Evolutionary conservation across 2,888 invertebrate genomes (phyloP), one percentile per base, ranked within the genome.

Genomic region (Pristionchus entomophagus): DNA sequence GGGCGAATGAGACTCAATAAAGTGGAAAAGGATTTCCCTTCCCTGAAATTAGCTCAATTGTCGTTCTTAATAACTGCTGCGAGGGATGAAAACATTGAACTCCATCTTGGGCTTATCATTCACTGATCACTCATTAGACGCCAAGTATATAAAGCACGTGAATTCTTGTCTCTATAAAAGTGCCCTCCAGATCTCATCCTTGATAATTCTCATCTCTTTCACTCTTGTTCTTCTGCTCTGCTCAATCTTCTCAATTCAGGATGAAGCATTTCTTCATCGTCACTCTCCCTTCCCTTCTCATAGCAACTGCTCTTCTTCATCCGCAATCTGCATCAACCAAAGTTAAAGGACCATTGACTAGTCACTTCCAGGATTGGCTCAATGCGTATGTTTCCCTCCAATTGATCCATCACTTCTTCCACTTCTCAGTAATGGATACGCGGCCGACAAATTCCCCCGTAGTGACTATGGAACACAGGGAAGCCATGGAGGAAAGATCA

Each of bases 401-500:
- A 14, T 32, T 3, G 3, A 1, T 19, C 8, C 3, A 2, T 8
- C 17, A 17, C 17, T 62, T 22, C 12, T 38, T 19, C 8, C 14
- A 69, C 10, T 22, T n/a, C n/a, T 73, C 73, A 89, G 88, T 14
- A 90, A 89, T 45, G 88, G 88, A 26, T 89, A 89, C 84, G 84
- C 84, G 0, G 73, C 84, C 0, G 89, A 89, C 62, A 73, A 73
- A 73, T 90, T 89, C 29, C 88, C 86, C 10, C 85, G 90, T 32
- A 45, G 84, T 19, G 90, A 90, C 81, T 88, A 89, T 78, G 89
- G 88, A 35, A 89, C 88, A 14, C 88, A 89, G 26, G 90, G 89
- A 88, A 89, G 89, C 77, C 89, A 88, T 73, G 90, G 90, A 38
- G 90, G 89, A 86, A 89, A 88, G 53, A 53, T 77, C 6, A 51